phyloP scores from a whole-genome alignment of 1,140 invertebrate species.

The Argopecten irradians region DNA sequence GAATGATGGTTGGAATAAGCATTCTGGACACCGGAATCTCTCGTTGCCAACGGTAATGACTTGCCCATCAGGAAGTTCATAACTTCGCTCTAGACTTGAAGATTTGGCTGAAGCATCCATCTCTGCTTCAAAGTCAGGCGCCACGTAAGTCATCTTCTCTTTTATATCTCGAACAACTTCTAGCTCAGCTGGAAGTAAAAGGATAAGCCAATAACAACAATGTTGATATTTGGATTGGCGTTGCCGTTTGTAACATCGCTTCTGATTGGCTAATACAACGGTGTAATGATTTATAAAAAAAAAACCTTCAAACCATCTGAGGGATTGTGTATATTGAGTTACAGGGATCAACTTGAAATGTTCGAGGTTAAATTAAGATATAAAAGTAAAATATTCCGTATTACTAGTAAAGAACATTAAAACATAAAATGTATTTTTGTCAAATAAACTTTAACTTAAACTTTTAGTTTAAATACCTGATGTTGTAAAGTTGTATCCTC shows the following conservation, averaged over 20 bases:
- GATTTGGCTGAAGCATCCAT: not conserved
- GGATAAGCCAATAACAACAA: too few relatives aligned
- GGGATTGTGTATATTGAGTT: too few relatives aligned
- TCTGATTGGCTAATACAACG: too few relatives aligned
- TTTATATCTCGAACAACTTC: slow-evolving; percentile 77
- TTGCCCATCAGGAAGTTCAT: slow-evolving; percentile 22
- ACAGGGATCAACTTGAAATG: too few relatives aligned
- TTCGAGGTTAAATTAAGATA: too few relatives aligned
- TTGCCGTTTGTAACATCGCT: too few relatives aligned
- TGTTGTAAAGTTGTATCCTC: slow-evolving; percentile 93
- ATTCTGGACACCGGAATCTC: slow-evolving; percentile 21
- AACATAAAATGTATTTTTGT: too few relatives aligned
- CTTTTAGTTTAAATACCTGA: not conserved
- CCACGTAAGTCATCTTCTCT: slow-evolving; percentile 93
- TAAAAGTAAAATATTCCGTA: too few relatives aligned
- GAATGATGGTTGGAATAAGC: slow-evolving; percentile 28
- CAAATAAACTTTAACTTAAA: not conserved
- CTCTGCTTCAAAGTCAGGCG: slow-evolving; percentile 77
- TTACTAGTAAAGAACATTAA: too few relatives aligned
- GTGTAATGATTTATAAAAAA: too few relatives aligned
- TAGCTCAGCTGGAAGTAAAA: slow-evolving; percentile 61
- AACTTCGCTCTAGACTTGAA: not conserved
- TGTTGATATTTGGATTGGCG: too few relatives aligned
- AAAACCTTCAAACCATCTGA: too few relatives aligned
- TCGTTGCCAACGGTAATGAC: slow-evolving; percentile 34